phyloP scores from a whole-genome alignment of 2,113 vertebrate genomes.

The Callaeas wilsoni region DNA sequence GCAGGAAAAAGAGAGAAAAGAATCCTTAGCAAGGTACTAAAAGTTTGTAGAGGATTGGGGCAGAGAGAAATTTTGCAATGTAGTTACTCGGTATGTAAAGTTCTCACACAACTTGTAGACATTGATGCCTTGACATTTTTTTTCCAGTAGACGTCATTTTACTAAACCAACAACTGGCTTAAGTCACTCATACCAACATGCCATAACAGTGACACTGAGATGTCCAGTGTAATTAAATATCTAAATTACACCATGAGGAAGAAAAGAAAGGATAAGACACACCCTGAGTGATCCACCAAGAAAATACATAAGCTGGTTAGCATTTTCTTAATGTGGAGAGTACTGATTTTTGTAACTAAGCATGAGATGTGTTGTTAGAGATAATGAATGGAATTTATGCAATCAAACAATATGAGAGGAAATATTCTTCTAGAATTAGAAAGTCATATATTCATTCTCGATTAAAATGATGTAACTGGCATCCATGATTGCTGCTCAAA shows the following conservation, averaged over 20 bases:
- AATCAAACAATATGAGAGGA: background rate
- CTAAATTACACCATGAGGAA: background rate
- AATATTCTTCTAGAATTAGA: background rate
- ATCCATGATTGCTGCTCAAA: background rate
- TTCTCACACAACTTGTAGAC: background rate
- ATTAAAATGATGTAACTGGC: background rate
- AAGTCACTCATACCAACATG: background rate
- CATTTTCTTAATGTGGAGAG: background rate
- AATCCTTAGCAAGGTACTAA: background rate
- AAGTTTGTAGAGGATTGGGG: background rate
- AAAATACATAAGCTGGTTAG: background rate
- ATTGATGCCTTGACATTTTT: background rate
- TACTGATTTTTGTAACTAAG: background rate
- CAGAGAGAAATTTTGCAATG: background rate
- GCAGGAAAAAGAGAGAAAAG: background rate
- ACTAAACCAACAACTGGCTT: background rate
- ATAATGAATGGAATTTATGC: background rate
- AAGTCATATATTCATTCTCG: background rate
- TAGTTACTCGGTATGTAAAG: background rate
- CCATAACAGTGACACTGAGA: background rate
- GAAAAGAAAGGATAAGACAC: background rate
- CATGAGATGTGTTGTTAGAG: background rate
- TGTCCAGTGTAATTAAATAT: background rate
- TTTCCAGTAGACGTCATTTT: background rate
- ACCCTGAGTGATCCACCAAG: background rate